Percentiles rank a stretch among this genome's conserved stretches.
Evolutionary conservation across 2,113 vertebrate species (phyloP).

Genomic region (Channa argus): DNA sequence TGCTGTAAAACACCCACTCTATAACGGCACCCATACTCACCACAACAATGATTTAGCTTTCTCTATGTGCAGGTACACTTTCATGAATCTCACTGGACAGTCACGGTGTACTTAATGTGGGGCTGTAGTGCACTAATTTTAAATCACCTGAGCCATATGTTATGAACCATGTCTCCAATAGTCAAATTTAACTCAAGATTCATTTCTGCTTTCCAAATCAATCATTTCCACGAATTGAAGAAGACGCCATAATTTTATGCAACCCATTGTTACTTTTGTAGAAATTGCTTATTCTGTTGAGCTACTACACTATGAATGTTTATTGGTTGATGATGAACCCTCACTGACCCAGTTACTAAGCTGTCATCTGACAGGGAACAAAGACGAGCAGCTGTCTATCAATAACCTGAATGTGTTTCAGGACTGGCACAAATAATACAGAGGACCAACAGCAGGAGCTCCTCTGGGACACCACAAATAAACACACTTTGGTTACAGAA

Average conservation of each 20-base stretch:
- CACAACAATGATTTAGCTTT: conserved; percentile 26
- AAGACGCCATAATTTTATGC: conserved; percentile 19
- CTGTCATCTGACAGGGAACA: conserved; percentile 72
- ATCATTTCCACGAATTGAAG: background rate
- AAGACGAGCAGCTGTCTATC: conserved; percentile 78
- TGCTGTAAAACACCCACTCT: conserved; percentile 9
- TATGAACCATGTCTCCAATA: background rate
- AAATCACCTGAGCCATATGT: background rate
- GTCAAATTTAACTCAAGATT: background rate
- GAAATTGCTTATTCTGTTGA: conserved; percentile 32
- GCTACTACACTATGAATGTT: conserved; percentile 21
- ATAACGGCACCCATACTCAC: conserved; percentile 26
- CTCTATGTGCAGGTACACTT: conserved; percentile 8
- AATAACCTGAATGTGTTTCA: conserved; percentile 53
- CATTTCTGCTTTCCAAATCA: background rate
- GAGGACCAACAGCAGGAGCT: conserved; percentile 20
- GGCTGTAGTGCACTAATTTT: conserved; percentile 2
- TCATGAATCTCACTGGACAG: conserved; percentile 1
- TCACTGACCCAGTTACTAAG: conserved; percentile 77
- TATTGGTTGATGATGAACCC: conserved; percentile 56
- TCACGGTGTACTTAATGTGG: background rate
- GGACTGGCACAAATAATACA: conserved; percentile 46
- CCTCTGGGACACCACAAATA: conserved; percentile 21
- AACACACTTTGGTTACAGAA: conserved; percentile 4
- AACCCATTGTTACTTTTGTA: conserved; percentile 23